Percentiles rank a stretch among this genome's conserved stretches.
Evolutionary conservation across 2,888 invertebrate genomes (phyloP).

Genomic region (Ormyrus pomaceus): DNA sequence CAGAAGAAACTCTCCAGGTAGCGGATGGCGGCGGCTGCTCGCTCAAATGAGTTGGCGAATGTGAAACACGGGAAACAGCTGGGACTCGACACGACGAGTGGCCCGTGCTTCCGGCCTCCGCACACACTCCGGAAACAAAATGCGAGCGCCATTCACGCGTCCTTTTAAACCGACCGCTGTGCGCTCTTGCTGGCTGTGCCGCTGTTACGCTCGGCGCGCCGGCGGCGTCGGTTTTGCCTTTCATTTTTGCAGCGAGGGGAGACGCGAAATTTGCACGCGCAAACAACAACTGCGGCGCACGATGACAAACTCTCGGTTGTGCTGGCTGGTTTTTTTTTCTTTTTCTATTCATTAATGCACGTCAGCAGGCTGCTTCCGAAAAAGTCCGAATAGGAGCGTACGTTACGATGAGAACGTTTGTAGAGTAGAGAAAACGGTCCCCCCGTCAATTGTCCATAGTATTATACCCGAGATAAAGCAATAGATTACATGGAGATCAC

Average conservation of each 20-base stretch:
- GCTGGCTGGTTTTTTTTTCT: not conserved
- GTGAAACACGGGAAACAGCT: conserved; percentile 59
- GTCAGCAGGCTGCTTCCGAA: not conserved
- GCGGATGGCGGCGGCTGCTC: conserved; percentile 2
- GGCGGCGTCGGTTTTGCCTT: not conserved
- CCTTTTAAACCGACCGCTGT: conserved; percentile 40
- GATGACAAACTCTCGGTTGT: conserved; percentile 31
- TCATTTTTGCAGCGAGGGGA: conserved; percentile 14
- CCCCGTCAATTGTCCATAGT: conserved; percentile 30
- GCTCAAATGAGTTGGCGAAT: conserved; percentile 43
- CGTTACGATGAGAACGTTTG: conserved; percentile 13
- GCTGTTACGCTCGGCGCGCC: not conserved
- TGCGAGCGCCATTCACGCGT: conserved; percentile 33
- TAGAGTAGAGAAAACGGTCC: not conserved
- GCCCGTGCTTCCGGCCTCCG: conserved; percentile 55
- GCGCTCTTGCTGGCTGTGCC: not conserved
- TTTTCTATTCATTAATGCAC: not conserved
- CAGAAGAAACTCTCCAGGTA: not conserved
- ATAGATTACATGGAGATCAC: conserved; percentile 54
- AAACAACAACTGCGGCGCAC: not conserved
- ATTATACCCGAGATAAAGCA: conserved; percentile 45
- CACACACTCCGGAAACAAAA: conserved; percentile 36
- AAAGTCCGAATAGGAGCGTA: conserved; percentile 14
- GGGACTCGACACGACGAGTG: conserved; percentile 47
- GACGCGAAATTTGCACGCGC: conserved; percentile 32